Evolutionary conservation across 2,797 vertebrate genomes (phyloP), one percentile per base, ranked within the genome.

Genomic region (Microtus agrestis): DNA sequence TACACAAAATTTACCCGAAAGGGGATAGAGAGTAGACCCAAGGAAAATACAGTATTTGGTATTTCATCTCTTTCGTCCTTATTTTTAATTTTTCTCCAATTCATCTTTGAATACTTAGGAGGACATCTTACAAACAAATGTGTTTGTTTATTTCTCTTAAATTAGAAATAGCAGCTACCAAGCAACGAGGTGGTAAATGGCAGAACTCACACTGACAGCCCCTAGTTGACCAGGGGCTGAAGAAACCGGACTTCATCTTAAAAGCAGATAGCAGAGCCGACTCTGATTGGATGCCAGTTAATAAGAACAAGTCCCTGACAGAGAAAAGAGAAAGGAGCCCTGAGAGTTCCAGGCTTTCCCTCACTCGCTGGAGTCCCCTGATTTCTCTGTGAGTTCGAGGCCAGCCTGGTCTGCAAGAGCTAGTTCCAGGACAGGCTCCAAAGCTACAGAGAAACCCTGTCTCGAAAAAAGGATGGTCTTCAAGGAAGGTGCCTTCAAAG

Each of bases 91-190:
- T 91, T 91, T 43, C 6, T 84, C 89, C 78, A 8, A 69, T 91
- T 92, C 92, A 15, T 65, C 48, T 63, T 88, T 93, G 61, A 95
- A 88, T 91, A 90, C 56, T 76, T 87, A 40, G 84, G 37, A 81
- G 40, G 37, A 25, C 92, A 77, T 40, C 46, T 23, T 86, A 19
- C 29, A 67, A 61, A 69, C 11, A 65, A 51, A 78, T 40, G 82
- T 59, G 79, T 37, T 81, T 80, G 59, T 81, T 71, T 31, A 15
- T 56, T 94, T 91, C 63, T 74, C 54, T 77, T 71, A 40, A 94
- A 67, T 76, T 63, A 74, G 43, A 31, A 23, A 40, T 82, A 92
- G 65, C 15, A 51, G 76, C 43, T 77, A 34, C 3, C 31, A 43
- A 86, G 51, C 85, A 91, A 74, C 29, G 27, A 76, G 84, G 61